Evolutionary conservation across 2,113 vertebrate genomes (phyloP).

Genomic region (Crotophaga sulcirostris): DNA sequence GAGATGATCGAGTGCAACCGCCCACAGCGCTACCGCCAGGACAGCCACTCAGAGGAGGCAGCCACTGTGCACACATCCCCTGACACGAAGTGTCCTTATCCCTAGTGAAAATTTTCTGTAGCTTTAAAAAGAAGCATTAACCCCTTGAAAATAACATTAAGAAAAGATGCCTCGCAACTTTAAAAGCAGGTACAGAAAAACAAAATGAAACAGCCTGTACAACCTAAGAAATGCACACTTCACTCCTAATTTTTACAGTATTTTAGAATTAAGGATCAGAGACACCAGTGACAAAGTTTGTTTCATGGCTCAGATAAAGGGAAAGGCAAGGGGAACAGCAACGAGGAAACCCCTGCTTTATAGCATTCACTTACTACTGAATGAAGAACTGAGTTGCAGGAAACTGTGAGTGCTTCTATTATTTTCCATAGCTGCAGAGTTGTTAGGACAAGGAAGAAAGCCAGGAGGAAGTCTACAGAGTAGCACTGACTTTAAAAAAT

Average conservation of each 20-base stretch:
- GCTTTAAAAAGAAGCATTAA: neutral
- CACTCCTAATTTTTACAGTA: neutral
- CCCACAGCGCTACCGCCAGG: no score
- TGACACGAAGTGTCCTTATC: no score
- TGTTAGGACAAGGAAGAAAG: neutral
- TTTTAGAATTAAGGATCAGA: neutral
- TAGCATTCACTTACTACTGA: neutral
- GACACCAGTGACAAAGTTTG: neutral
- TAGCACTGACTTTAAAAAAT: neutral
- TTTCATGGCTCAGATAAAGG: neutral
- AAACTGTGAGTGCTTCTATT: neutral
- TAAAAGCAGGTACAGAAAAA: neutral
- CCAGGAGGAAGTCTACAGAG: neutral
- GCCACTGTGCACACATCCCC: neutral
- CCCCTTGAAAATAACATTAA: neutral
- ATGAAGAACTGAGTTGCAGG: neutral
- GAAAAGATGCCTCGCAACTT: neutral
- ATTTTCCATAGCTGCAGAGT: neutral
- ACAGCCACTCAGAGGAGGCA: no score
- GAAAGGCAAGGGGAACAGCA: neutral
- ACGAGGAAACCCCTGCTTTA: no score
- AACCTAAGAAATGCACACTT: neutral
- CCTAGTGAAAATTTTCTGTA: rapidly evolving
- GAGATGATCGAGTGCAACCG: no score
- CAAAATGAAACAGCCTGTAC: neutral